A percentile compares a stretch with the other conserved stretches of the same genome.
Conservation (phyloP, 2,888 invertebrate genomes). For the Petrophora chlorosata region DNA sequence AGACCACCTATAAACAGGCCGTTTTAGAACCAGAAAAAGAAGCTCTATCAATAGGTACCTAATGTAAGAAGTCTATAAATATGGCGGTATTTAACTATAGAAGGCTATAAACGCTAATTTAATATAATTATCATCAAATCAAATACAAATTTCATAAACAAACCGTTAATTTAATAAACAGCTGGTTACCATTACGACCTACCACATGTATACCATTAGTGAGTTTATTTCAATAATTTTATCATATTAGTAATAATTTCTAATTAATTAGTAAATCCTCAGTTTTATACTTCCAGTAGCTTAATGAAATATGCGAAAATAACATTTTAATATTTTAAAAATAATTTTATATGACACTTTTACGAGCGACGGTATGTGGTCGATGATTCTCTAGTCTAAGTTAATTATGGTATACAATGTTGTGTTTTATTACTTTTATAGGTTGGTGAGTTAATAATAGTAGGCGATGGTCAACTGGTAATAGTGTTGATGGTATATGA, state of each 20-base stretch:
- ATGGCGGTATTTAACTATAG: too few relatives aligned
- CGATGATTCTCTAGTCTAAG: slow-evolving; percentile 22
- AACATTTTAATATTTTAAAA: slow-evolving; percentile 40
- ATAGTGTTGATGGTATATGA: neutral
- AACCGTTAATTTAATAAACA: slow-evolving; percentile 25
- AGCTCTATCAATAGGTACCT: too few relatives aligned
- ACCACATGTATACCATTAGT: slow-evolving; percentile 20
- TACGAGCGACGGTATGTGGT: slow-evolving; percentile 30
- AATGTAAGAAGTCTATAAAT: too few relatives aligned
- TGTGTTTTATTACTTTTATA: slow-evolving; percentile 31
- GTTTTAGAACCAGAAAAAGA: too few relatives aligned
- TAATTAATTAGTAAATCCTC: slow-evolving; percentile 25
- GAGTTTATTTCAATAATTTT: slow-evolving; percentile 20
- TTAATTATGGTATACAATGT: slow-evolving; percentile 31
- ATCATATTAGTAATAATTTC: slow-evolving; percentile 16
- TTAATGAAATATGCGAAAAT: slow-evolving; percentile 41
- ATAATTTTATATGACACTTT: slow-evolving; percentile 38
- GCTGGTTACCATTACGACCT: slow-evolving; percentile 14
- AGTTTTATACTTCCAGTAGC: slow-evolving; percentile 43
- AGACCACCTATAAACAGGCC: too few relatives aligned
- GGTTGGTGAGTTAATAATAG: neutral
- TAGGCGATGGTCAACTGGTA: slow-evolving; percentile 15
- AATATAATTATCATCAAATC: slow-evolving; percentile 15
- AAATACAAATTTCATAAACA: slow-evolving; percentile 27
- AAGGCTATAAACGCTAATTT: slow-evolving; percentile 7